phyloP scores from a whole-genome alignment of 2,888 invertebrate species.

The Perithous albicinctus region DNA sequence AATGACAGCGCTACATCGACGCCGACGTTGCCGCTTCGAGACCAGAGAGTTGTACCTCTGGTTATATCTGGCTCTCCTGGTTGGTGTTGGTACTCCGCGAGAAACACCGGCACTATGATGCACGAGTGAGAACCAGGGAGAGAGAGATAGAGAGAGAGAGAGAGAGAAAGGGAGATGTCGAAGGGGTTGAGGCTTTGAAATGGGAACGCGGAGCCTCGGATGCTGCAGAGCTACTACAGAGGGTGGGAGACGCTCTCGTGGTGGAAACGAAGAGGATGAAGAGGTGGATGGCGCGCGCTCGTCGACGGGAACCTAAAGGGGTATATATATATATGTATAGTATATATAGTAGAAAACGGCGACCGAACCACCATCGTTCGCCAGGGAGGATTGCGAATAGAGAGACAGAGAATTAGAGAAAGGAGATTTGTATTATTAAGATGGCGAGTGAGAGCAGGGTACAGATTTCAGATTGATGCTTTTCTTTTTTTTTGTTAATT shows the following conservation, averaged over 20 bases:
- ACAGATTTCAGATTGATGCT: not conserved
- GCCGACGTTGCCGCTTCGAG: constrained; percentile 65
- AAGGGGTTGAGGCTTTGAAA: constrained; percentile 74
- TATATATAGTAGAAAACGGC: constrained; percentile 5
- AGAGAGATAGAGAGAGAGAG: constrained; percentile 43
- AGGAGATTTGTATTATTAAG: constrained; percentile 6
- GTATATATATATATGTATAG: not conserved
- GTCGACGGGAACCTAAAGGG: too few relatives aligned
- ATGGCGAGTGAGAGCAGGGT: not conserved
- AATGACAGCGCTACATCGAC: constrained; percentile 84
- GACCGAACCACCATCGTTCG: constrained; percentile 27
- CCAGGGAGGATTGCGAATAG: constrained; percentile 60
- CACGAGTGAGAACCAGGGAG: constrained; percentile 33
- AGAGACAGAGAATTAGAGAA: constrained; percentile 24
- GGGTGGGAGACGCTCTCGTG: constrained; percentile 51
- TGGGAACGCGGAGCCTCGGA: constrained; percentile 65
- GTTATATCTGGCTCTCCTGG: constrained; percentile 16
- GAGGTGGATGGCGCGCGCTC: constrained; percentile 57
- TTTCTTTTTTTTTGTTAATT: not conserved
- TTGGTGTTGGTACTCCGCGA: constrained; percentile 13
- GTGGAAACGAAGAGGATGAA: constrained; percentile 60
- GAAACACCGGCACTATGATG: not conserved
- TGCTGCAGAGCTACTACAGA: constrained; percentile 3
- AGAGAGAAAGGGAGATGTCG: constrained; percentile 36
- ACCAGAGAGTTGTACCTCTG: constrained; percentile 14